phyloP scores from a whole-genome alignment of 1,140 invertebrate genomes.

The Drosophila arawakana region DNA sequence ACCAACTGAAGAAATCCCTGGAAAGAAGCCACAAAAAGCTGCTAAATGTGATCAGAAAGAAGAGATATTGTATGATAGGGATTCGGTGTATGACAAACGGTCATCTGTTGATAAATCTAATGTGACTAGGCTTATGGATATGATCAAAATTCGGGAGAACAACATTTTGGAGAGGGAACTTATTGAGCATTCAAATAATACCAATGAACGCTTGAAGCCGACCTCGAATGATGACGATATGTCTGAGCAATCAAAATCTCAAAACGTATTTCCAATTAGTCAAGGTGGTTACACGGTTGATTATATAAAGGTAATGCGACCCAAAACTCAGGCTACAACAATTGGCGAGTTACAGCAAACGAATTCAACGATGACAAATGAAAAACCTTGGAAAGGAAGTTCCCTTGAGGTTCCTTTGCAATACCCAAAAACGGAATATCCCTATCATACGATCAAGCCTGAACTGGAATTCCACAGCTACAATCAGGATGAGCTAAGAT shows the following conservation, averaged over 20 bases:
- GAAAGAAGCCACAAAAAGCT: background rate
- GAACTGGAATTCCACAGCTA: background rate
- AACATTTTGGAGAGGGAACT: background rate
- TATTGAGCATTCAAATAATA: background rate
- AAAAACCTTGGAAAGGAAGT: too few relatives aligned
- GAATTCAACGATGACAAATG: too few relatives aligned
- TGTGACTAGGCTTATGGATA: constrained; percentile 2
- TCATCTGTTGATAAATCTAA: constrained; percentile 7
- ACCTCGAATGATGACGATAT: background rate
- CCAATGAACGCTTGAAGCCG: background rate
- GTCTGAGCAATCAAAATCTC: background rate
- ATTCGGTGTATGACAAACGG: background rate
- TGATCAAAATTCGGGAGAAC: background rate
- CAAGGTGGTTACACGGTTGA: constrained; percentile 2
- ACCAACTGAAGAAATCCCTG: background rate
- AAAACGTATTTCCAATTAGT: background rate
- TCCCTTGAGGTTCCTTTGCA: constrained; percentile 3
- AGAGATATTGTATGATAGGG: constrained; percentile 8
- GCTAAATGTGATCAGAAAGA: background rate
- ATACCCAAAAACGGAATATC: constrained; percentile 11
- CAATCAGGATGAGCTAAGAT: background rate
- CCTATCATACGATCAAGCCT: background rate
- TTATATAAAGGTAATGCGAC: background rate
- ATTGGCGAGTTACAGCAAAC: background rate
- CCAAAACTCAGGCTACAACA: background rate